Percentiles rank a stretch among this genome's conserved stretches.
Evolutionary conservation across 2,888 invertebrate species (phyloP).

Genomic region (Chelonus formosanus): DNA sequence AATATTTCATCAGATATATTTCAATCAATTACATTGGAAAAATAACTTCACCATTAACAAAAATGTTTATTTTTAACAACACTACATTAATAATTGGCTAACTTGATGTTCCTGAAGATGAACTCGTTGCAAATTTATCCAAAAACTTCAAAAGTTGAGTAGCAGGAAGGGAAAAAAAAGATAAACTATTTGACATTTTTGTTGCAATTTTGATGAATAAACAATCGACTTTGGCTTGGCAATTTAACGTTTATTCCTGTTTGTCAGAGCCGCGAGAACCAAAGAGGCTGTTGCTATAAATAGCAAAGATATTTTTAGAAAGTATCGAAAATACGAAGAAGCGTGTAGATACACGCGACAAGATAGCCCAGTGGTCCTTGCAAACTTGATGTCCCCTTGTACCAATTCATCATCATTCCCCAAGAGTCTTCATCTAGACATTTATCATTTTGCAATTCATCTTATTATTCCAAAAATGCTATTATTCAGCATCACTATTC

Average conservation of each 20-base stretch:
- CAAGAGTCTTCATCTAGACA: no score
- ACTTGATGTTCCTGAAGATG: no score
- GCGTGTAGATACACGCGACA: conserved; percentile 26
- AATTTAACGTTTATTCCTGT: conserved; percentile 33
- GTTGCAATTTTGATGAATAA: neutral
- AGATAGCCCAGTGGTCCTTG: no score
- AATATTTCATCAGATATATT: neutral
- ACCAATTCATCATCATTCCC: neutral
- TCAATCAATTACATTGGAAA: neutral
- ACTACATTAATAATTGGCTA: no score
- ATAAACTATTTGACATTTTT: neutral
- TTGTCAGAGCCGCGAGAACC: conserved; percentile 37
- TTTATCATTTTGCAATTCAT: no score
- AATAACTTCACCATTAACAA: no score
- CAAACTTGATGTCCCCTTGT: neutral
- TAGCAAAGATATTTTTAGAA: conserved; percentile 59
- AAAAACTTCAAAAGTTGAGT: no score
- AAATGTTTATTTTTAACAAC: no score
- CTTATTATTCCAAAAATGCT: no score
- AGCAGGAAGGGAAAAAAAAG: no score
- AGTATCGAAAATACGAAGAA: conserved; percentile 45
- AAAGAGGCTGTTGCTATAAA: conserved; percentile 53
- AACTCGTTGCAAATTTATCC: no score
- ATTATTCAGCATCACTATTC: no score
- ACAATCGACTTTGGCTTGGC: conserved; percentile 11